Evolutionary conservation across 2,797 vertebrate species (phyloP).

Genomic region (Spatula clypeata): DNA sequence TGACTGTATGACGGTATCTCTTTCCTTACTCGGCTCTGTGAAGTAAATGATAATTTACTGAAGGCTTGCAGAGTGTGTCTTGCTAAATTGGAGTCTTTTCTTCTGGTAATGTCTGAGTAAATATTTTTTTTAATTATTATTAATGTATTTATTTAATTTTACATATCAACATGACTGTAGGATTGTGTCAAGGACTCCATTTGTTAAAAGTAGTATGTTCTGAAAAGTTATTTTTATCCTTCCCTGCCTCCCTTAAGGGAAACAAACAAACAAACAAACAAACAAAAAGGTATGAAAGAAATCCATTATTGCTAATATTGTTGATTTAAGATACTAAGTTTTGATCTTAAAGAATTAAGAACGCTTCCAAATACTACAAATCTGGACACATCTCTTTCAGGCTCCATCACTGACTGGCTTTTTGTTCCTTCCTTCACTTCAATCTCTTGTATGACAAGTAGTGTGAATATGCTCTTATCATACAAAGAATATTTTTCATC

Average conservation of each 20-base stretch:
- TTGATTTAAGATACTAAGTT: not conserved
- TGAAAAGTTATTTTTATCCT: not conserved
- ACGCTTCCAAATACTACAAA: not conserved
- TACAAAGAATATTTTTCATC: not conserved
- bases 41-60: not conserved
- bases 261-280: no score
- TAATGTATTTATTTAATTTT: no score
- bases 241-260: not conserved
- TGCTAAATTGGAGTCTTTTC: not conserved
- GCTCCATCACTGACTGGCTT: not conserved
- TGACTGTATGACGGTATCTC: fast-evolving
- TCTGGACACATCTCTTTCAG: not conserved
- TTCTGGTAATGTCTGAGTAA: not conserved
- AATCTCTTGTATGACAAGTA: not conserved
- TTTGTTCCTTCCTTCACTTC: not conserved
- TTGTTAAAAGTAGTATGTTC: not conserved
- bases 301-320: not conserved
- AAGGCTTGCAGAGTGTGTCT: not conserved
- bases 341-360: not conserved
- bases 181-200: not conserved
- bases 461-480: not conserved
- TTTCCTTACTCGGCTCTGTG: not conserved
- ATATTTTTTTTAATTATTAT: no score
- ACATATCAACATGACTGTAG: not conserved
- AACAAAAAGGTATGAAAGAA: not conserved